Conservation (phyloP, 2,888 invertebrate species). For the Callyntrura sp. region DNA sequence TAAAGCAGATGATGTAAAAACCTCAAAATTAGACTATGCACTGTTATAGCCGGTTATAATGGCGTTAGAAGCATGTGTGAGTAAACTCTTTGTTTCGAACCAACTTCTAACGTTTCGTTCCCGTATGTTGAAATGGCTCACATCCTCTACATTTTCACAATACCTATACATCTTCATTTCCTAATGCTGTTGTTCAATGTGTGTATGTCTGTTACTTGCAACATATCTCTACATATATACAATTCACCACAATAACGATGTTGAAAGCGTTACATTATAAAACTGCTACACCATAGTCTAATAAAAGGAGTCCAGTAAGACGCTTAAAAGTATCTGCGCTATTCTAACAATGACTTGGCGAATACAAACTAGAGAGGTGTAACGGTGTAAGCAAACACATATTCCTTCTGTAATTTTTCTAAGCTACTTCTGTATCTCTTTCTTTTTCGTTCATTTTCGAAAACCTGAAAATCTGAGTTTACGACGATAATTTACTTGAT, state of each 20-base stretch:
- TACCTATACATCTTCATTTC: too few species aligned
- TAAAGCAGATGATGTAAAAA: slow-evolving; percentile 24
- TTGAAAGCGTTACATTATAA: neutral
- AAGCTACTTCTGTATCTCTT: neutral
- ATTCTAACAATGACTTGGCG: slow-evolving; percentile 45
- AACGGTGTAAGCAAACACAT: neutral
- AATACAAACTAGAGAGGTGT: slow-evolving; percentile 9
- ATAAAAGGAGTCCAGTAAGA: neutral
- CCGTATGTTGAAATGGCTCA: neutral
- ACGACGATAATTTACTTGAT: slow-evolving; percentile 15
- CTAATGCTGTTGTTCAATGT: too few species aligned
- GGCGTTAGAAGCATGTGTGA: neutral
- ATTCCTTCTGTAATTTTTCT: neutral
- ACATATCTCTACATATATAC: too few species aligned
- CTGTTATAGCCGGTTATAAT: neutral
- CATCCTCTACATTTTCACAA: too few species aligned
- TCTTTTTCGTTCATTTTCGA: neutral
- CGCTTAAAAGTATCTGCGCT: neutral
- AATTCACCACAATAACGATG: too few species aligned
- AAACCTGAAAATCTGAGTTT: neutral
- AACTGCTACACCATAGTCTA: neutral
- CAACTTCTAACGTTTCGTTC: neutral
- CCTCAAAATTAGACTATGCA: slow-evolving; percentile 18
- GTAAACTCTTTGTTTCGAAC: neutral
- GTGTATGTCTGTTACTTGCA: too few species aligned